Evolutionary conservation across 2,888 invertebrate genomes (phyloP), one percentile per base, ranked within the genome.

Genomic region (Idaea aversata): DNA sequence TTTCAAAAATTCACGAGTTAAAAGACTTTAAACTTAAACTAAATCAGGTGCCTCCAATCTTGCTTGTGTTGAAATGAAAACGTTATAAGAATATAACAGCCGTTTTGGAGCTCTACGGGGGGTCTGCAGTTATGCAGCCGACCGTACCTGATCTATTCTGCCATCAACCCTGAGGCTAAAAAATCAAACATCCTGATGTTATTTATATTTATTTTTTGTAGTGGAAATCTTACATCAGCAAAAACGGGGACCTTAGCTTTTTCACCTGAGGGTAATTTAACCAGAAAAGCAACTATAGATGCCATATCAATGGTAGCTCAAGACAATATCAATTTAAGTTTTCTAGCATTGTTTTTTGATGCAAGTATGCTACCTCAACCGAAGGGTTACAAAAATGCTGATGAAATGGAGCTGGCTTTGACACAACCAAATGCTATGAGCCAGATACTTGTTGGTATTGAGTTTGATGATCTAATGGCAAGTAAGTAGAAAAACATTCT

Each of bases 381-480:
- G n/a, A 86, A 83, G 72, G 93, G 91, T 47, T 92, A 76, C 71
- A 86, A 85, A 57, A 84, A 87, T 82, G 87, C 90, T 38, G 65
- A 72, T 66, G 88, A 84, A 75, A 84, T 93, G 84, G 88, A 89
- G 62, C 65, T 68, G 64, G 90, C 89, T 64, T 82, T 93, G 4
- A 86, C 84, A 15, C 84, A 90, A 77, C 91, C 89, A 13, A 86
- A 88, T 84, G 88, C 83, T 61, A 92, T 92, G 92, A 87, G 86
- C 73, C 80, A 82, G 65, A 88, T 88, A 71, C 85, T 93, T 70
- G 88, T 89, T 81, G 93, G 91, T 67, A 88, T 93, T 65, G 85
- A 92, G 74, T 93, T 84, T 86, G 90, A 90, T 76, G 90, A 93
- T 65, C 79, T 65, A 6, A 91, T 93, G 90, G 83, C 85, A 68